These are phyloP conservation scores for Melanostoma mellinum DNA, from an alignment of 2,888 invertebrate species.

Conservation along the genomic window DNA sequence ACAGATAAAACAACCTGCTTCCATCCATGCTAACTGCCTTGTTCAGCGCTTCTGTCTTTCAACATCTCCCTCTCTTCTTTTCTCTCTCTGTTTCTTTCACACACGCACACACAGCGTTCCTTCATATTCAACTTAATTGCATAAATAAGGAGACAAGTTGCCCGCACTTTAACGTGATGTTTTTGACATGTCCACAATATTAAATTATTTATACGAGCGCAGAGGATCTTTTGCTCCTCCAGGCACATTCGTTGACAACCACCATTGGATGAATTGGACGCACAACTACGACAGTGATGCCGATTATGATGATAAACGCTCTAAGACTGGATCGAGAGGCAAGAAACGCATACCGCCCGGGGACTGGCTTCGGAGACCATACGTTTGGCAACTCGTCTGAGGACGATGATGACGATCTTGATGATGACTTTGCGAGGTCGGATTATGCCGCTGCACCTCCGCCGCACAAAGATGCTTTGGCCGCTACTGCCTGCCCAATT, in stretches of 20 bases:
- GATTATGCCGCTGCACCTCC: background rate
- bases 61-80: background rate
- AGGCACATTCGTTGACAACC: constrained; percentile 56
- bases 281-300: constrained; percentile 65
- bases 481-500: constrained; percentile 37
- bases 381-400: constrained; percentile 49
- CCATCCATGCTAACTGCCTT: constrained; percentile 62
- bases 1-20: constrained; percentile 63
- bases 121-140: constrained; percentile 74
- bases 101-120: background rate
- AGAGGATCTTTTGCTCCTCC: constrained; percentile 7
- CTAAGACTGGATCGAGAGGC: constrained; percentile 20
- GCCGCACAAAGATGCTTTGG: constrained; percentile 14
- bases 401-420: constrained; percentile 37
- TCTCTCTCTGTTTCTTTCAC: constrained; percentile 5
- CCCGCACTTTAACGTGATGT: constrained; percentile 76
- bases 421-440: constrained; percentile 20
- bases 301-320: constrained; percentile 62
- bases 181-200: constrained; percentile 76
- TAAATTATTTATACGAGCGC: constrained; percentile 73
- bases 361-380: background rate
- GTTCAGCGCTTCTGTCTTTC: constrained; percentile 55
- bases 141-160: constrained; percentile 76
- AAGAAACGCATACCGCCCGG: background rate
- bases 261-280: constrained; percentile 43